Conservation (phyloP, 2,797 vertebrate genomes). For the Ficedula albicollis region DNA sequence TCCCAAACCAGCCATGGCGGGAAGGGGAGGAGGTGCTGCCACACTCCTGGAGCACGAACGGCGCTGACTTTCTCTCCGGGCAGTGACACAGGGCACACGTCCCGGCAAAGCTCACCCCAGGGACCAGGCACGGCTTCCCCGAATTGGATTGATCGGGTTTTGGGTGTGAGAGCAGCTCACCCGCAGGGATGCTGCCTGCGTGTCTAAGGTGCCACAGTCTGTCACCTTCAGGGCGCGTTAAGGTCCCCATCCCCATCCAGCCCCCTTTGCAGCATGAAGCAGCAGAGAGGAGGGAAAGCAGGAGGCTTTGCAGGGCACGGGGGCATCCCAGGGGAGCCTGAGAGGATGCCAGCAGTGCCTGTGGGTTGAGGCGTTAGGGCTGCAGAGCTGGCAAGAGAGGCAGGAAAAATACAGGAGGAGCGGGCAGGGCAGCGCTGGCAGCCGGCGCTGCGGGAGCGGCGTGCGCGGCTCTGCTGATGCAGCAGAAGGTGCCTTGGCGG, state of each 20-base stretch:
- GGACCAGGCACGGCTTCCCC: background rate
- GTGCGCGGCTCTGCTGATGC: slow-evolving; percentile 13
- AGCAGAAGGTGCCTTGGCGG: background rate
- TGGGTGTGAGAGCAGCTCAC: background rate
- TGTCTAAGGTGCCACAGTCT: rapidly evolving
- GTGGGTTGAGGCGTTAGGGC: background rate
- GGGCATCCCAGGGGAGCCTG: background rate
- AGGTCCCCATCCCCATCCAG: background rate
- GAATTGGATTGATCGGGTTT: rapidly evolving
- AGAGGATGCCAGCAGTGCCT: background rate
- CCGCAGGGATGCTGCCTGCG: background rate
- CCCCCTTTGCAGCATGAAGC: background rate
- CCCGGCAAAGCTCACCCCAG: background rate
- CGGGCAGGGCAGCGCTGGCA: background rate
- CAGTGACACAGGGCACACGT: background rate
- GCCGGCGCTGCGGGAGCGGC: background rate
- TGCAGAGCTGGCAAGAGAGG: slow-evolving; percentile 2
- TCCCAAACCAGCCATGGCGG: background rate
- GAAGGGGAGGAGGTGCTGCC: background rate
- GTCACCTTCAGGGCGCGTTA: background rate
- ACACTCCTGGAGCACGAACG: rapidly evolving
- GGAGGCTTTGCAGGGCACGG: background rate
- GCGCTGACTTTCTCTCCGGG: rapidly evolving
- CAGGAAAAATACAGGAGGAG: slow-evolving; percentile 3
- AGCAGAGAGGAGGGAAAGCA: background rate